phyloP scores from a whole-genome alignment of 2,797 vertebrate species.

The Dicrostonyx torquatus region DNA sequence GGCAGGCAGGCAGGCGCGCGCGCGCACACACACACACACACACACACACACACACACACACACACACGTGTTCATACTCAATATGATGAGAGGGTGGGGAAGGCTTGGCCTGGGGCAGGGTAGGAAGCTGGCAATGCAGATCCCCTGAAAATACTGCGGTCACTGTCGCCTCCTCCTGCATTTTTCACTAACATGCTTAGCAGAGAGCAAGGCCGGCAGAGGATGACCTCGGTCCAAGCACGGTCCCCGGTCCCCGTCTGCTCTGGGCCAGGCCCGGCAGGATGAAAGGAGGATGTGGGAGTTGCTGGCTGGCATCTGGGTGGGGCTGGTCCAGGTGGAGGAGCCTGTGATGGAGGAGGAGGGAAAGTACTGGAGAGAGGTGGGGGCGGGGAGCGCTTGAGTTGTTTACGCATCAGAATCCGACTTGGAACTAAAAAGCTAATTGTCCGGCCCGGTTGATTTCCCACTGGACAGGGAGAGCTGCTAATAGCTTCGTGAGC shows the following conservation, averaged over 20 bases:
- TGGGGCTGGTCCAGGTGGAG: neutral
- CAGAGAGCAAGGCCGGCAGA: neutral
- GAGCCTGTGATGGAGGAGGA: neutral
- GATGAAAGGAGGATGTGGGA: neutral
- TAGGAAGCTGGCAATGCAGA: neutral
- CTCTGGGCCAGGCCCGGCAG: neutral
- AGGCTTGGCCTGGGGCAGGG: neutral
- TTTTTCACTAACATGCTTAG: neutral
- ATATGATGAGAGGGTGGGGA: slow-evolving; percentile 57
- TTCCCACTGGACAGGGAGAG: slow-evolving; percentile 81
- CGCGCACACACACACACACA: neutral
- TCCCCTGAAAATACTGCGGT: neutral
- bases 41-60: slow-evolving; percentile 48
- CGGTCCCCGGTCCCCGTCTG: accelerated
- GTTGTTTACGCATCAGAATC: slow-evolving; percentile 81
- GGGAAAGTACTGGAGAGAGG: neutral
- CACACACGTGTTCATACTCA: slow-evolving; percentile 53
- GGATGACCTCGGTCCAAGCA: neutral
- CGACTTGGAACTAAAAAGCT: slow-evolving; percentile 81
- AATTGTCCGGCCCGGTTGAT: slow-evolving; percentile 86
- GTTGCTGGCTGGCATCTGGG: neutral
- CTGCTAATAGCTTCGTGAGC: slow-evolving; percentile 86
- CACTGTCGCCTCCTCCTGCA: neutral
- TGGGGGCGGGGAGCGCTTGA: neutral
- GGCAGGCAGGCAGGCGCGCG: neutral